Conservation (phyloP, 2,888 invertebrate genomes). For the Rapana venosa region DNA sequence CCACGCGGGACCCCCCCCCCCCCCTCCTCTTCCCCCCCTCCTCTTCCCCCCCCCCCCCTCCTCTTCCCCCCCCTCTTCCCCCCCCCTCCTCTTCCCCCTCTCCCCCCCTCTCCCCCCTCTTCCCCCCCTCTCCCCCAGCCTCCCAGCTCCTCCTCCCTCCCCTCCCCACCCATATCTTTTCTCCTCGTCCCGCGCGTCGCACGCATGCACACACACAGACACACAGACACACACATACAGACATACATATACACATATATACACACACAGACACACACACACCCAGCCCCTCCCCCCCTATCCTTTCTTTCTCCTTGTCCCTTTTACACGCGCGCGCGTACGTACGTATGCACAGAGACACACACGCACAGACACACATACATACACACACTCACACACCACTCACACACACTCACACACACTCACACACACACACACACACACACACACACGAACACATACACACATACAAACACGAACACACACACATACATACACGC, state of each 20-base stretch:
- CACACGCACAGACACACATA: not conserved
- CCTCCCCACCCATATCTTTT: too few species aligned
- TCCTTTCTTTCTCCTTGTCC: too few species aligned
- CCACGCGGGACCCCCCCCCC: too few species aligned
- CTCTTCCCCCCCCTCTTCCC: too few species aligned
- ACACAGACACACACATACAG: not conserved
- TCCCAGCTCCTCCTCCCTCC: too few species aligned
- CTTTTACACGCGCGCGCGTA: not conserved
- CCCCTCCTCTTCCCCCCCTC: too few species aligned
- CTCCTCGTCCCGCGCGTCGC: too few species aligned
- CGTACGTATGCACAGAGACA: not conserved
- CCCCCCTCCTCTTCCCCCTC: too few species aligned
- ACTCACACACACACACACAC: conserved; percentile 9
- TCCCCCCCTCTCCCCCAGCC: too few species aligned
- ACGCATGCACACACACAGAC: not conserved
- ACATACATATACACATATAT: not conserved
- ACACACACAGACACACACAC: conserved; percentile 10
- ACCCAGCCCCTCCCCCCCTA: too few species aligned
- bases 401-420: conserved; percentile 12
- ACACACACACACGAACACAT: not conserved
- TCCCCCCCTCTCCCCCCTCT: too few species aligned
- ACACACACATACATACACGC: not conserved
- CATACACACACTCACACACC: conserved; percentile 7
- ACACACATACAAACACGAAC: not conserved
- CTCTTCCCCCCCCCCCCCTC: too few species aligned